A percentile compares a stretch with the other conserved stretches of the same genome.
phyloP scores from a whole-genome alignment of 2,797 vertebrate species.

The Pantherophis alleghaniensis region DNA sequence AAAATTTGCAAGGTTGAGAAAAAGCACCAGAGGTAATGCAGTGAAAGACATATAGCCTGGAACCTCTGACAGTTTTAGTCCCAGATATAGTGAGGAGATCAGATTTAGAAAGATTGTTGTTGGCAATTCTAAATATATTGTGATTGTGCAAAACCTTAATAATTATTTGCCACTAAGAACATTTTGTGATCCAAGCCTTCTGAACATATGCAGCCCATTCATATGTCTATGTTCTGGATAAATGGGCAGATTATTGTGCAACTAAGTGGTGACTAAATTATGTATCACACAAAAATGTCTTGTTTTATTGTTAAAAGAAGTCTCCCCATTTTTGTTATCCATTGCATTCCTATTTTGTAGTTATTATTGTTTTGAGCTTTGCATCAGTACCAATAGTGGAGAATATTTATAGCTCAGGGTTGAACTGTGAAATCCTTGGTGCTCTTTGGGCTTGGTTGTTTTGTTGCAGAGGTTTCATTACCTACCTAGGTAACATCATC shows the following conservation, averaged over 20 bases:
- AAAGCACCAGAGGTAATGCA: not conserved
- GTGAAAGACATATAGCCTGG: not conserved
- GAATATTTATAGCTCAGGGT: not conserved
- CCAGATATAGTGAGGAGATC: not conserved
- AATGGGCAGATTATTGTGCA: not conserved
- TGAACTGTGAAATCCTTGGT: not conserved
- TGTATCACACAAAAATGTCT: not conserved
- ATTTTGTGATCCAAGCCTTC: not conserved
- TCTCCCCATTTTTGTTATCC: not conserved
- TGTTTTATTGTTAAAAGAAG: not conserved
- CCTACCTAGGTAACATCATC: not conserved
- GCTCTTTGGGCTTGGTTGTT: not conserved
- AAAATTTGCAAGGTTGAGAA: not conserved
- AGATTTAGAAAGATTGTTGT: not conserved
- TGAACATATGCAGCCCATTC: not conserved
- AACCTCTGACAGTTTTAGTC: not conserved
- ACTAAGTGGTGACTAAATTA: not conserved
- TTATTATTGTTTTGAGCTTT: not conserved
- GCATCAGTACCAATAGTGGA: not conserved
- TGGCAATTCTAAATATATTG: not conserved
- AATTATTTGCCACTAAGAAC: not conserved
- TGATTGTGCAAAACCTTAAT: not conserved
- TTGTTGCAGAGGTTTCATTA: not conserved
- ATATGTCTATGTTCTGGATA: not conserved
- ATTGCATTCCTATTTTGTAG: not conserved